Base-by-base conservation (phyloP, 2,888 invertebrate species). In the Muscina levida region DNA sequence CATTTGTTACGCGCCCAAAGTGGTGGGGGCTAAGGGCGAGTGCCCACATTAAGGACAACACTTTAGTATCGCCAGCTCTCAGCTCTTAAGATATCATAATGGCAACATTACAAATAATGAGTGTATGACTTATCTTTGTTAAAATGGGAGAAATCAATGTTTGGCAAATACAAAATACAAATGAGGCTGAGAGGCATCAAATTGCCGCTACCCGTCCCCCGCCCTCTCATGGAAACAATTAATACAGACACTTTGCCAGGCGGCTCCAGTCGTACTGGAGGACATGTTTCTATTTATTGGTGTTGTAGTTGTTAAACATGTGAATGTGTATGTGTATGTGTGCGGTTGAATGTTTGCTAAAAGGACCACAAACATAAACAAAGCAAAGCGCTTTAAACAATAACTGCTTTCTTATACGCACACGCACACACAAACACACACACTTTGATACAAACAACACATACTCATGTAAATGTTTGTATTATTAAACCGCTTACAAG, bases 221-320 rank as follows among this genome's bases (percentile, higher is more conserved):
- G 15, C 57, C 48, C 65, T n/a, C 57, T 72, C 44, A 72, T 46
- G 44, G 71, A 70, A 59, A 46, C 67, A 75, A 75, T 75, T 79
- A 68, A 72, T 68, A 76, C 53, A 72, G 53, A 68, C 62, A 76
- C 56, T 68, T 76, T 65, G 46, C 19, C 66, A 59, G 68, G 31
- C 46, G 79, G 76, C 75, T 79, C 76, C 76, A 68, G 76, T 51
- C 62, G 22, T 65, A 48, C 56, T 75, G 72, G 72, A 26, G 51
- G 67, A 59, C 59, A 10, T 26, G 39, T 51, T 24, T 44, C 42
- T n/a, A n/a, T n/a, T n/a, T n/a, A n/a, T n/a, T n/a, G n/a, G 15
- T 44, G n/a, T n/a, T n/a, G n/a, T n/a, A n/a, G 13, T n/a, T 24
- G 15, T 22, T 26, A 42, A 19, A 51, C 42, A 62, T 42, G 37